Evolutionary conservation across 2,888 invertebrate genomes (phyloP).

Genomic region (Sarcophaga variegata): DNA sequence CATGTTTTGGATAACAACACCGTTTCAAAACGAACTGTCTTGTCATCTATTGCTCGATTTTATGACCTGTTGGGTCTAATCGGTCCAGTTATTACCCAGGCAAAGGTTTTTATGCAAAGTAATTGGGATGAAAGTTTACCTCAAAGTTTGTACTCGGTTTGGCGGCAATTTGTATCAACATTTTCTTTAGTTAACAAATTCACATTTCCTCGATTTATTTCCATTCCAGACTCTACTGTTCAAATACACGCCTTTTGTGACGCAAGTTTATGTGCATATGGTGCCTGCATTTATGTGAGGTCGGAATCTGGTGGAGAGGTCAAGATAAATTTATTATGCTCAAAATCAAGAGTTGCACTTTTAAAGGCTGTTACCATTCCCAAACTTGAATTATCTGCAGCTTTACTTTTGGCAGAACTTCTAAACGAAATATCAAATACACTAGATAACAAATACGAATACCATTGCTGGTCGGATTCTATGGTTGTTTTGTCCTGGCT

Average conservation of each 20-base stretch:
- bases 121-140: constrained; percentile 60
- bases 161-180: neutral
- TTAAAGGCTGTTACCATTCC: constrained; percentile 57
- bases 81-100: constrained; percentile 62
- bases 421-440: neutral
- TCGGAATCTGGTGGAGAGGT: neutral
- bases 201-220: constrained; percentile 50
- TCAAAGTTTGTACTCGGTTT: neutral
- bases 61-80: constrained; percentile 63
- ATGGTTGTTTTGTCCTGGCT: constrained; percentile 57
- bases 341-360: constrained; percentile 58
- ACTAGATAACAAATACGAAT: neutral
- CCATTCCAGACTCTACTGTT: constrained; percentile 1
- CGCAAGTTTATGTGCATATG: constrained; percentile 52
- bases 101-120: constrained; percentile 61
- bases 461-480: constrained; percentile 58
- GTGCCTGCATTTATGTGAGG: constrained; percentile 50
- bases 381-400: constrained; percentile 63
- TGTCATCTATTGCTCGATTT: constrained; percentile 54
- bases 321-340: constrained; percentile 40
- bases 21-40: constrained; percentile 49
- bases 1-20: neutral
- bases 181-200: neutral
- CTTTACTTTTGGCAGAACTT: constrained; percentile 34
- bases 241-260: constrained; percentile 65